Evolutionary conservation across 1,140 invertebrate genomes (phyloP).

Genomic region (Helicoverpa zea): DNA sequence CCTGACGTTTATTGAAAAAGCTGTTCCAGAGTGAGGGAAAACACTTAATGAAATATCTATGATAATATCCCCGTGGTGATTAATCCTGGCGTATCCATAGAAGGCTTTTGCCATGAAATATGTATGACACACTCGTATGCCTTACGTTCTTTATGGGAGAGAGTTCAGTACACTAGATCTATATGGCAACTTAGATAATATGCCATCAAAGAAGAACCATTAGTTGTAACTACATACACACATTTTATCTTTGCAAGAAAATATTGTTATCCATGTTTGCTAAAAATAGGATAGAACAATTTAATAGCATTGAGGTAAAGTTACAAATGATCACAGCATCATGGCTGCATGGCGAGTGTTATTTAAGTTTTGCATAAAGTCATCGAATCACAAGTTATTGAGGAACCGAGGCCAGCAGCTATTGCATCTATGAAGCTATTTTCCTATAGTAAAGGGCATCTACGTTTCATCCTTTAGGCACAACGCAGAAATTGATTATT

Average conservation of each 20-base stretch:
- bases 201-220: too few species aligned
- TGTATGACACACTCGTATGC: background rate
- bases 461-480: too few species aligned
- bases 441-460: background rate
- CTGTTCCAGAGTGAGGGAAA: conserved; percentile 3
- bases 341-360: background rate
- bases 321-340: conserved; percentile 1
- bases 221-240: too few species aligned
- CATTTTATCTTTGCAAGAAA: too few species aligned
- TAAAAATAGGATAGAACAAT: background rate
- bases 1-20: conserved; percentile 19
- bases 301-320: background rate
- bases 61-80: background rate
- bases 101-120: background rate
- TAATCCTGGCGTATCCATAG: background rate
- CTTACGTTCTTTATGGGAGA: background rate
- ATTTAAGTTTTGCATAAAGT: conserved; percentile 16
- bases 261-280: too few species aligned
- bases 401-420: background rate
- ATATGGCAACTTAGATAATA: too few species aligned
- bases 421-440: conserved; percentile 19
- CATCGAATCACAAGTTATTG: conserved; percentile 3
- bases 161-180: background rate
- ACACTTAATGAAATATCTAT: conserved; percentile 35
- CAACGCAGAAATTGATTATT: too few species aligned